phyloP scores from a whole-genome alignment of 2,113 vertebrate species.

The Lonchura striata region DNA sequence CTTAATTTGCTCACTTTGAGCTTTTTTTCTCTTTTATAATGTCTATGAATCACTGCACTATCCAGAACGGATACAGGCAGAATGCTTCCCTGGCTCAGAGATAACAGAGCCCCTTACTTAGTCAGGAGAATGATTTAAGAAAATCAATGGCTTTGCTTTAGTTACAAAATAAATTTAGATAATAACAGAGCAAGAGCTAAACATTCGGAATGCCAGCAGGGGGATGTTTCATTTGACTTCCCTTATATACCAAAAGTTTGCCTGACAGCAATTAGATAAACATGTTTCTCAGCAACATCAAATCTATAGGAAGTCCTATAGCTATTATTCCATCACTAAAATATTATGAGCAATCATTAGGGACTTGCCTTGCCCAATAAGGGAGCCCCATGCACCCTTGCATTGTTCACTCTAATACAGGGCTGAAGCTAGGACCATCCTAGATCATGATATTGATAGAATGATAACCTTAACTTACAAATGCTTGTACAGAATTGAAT shows the following conservation, averaged over 20 bases:
- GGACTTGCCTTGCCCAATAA: background rate
- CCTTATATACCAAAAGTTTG: background rate
- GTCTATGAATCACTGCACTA: background rate
- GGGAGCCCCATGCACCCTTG: background rate
- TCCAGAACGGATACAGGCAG: slow-evolving; percentile 16
- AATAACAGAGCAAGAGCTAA: slow-evolving; percentile 11
- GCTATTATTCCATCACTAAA: background rate
- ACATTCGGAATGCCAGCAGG: background rate
- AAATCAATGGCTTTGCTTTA: slow-evolving; percentile 44
- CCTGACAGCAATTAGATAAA: background rate
- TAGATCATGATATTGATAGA: background rate
- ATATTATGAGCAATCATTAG: background rate
- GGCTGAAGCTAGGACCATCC: background rate
- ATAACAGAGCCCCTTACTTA: slow-evolving; percentile 51
- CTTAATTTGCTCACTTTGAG: slow-evolving; percentile 45
- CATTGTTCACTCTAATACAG: background rate
- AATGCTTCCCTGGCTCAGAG: slow-evolving; percentile 55
- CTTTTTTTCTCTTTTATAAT: slow-evolving; percentile 34
- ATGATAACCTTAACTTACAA: background rate
- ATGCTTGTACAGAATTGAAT: background rate
- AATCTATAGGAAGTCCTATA: background rate
- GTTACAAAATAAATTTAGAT: slow-evolving; percentile 28
- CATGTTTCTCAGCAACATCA: background rate
- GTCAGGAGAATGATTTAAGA: slow-evolving; percentile 52
- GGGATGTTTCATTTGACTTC: background rate